phyloP scores from a whole-genome alignment of 2,888 invertebrate genomes.

The Macrophya alboannulata region DNA sequence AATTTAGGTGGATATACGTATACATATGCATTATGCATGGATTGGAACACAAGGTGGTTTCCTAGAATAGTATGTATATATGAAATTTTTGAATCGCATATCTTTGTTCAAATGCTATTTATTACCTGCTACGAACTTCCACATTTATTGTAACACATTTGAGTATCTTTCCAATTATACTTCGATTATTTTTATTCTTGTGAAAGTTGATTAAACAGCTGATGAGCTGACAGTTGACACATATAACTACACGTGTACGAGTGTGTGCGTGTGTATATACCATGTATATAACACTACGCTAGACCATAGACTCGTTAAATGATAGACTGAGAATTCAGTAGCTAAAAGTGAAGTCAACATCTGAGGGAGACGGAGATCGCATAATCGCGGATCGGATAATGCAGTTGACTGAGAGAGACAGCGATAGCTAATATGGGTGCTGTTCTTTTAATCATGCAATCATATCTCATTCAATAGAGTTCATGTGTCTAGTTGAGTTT shows the following conservation, averaged over 20 bases:
- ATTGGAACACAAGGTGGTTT: constrained; percentile 33
- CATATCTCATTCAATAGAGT: too few species aligned
- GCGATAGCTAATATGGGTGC: too few species aligned
- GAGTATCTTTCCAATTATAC: not conserved
- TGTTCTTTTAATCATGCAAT: too few species aligned
- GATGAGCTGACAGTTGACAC: constrained; percentile 30
- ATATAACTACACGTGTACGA: too few species aligned
- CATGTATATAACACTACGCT: too few species aligned
- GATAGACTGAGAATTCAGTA: not conserved
- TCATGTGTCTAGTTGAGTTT: too few species aligned
- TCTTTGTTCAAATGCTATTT: not conserved
- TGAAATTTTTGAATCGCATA: not conserved
- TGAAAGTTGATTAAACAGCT: constrained; percentile 32
- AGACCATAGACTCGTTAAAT: too few species aligned
- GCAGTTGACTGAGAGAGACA: too few species aligned
- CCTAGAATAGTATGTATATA: not conserved
- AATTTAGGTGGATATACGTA: not conserved
- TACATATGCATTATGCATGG: not conserved
- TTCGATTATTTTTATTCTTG: not conserved
- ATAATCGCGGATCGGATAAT: too few species aligned
- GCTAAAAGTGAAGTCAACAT: not conserved
- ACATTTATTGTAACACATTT: not conserved
- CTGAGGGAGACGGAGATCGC: too few species aligned
- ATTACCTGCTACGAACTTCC: not conserved
- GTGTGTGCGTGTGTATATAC: not conserved